Evolutionary conservation across 2,797 vertebrate genomes (phyloP), one percentile per base, ranked within the genome.

Genomic region (Tinamus major): DNA sequence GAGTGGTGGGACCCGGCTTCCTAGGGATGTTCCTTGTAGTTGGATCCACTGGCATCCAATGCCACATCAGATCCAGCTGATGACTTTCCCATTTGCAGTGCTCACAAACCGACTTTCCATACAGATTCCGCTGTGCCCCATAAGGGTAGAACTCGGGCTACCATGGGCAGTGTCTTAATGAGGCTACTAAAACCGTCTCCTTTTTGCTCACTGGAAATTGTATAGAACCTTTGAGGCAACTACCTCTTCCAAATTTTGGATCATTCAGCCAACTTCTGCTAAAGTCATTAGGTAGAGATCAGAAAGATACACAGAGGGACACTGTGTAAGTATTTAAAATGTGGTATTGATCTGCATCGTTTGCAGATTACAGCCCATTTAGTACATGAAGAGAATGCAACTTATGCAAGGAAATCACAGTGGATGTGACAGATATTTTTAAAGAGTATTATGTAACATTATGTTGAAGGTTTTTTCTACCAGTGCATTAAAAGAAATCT

Each of bases 401-500:
- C 48, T 6, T 5, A 16, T 23, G 15, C 0, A 0, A n/a, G 56
- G 75, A 75, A 70, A 77, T 81, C 63, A 78, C 48, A 74, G 84
- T 19, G 15, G 23, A 58, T 42, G 79, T 83, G 63, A 61, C 17
- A 82, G 53, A n/a, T 41, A 58, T 23, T 61, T 93, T 74, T 68
- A 26, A 72, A 76, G 24, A 51, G 49, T 29, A 41, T 20, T 5
- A 10, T 29, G 6, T 46, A 63, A 42, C 15, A 41, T 7, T 16
- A 58, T 64, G 74, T 75, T 39, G 37, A 89, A 84, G 39, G 44
- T 51, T 84, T 85, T 68, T 91, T 85, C 69, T 76, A 23, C 31
- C 48, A 48, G 31, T 65, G 61, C 59, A 67, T 81, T 85, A 87
- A 71, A 92, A 74, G 51, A 67, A 94, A 88, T 85, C 39, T 56